Conservation (phyloP, 2,888 invertebrate genomes). For the Hylaea fasciaria region DNA sequence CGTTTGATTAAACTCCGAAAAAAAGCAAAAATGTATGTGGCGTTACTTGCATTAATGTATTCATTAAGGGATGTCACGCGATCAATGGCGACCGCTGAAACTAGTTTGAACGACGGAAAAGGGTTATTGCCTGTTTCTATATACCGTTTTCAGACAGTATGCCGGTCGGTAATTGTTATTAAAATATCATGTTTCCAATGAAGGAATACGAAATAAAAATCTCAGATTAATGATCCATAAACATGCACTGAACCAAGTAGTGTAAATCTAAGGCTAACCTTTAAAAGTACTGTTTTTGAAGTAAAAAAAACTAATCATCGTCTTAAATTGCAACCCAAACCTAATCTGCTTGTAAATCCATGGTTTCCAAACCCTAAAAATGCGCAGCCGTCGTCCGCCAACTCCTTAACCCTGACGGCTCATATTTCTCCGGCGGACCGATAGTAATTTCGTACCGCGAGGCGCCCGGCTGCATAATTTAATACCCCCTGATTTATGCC, state of each 20-base stretch:
- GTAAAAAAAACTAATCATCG: not conserved
- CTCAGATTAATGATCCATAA: no score
- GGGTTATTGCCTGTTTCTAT: no score
- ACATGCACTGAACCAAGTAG: not conserved
- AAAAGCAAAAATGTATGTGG: slow-evolving; percentile 55
- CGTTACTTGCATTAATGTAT: slow-evolving; percentile 63
- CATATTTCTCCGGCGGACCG: slow-evolving; percentile 40
- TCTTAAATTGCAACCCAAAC: slow-evolving; percentile 7
- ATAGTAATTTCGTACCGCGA: slow-evolving; percentile 55
- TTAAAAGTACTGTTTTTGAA: no score
- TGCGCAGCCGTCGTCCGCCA: slow-evolving; percentile 14
- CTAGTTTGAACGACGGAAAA: no score
- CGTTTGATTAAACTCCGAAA: slow-evolving; percentile 60
- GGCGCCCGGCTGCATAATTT: slow-evolving; percentile 60
- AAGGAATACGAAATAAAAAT: no score
- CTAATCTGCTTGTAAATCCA: slow-evolving; percentile 25
- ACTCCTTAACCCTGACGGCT: slow-evolving; percentile 30
- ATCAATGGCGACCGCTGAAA: slow-evolving; percentile 25
- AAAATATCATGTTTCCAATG: no score
- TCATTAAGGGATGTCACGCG: slow-evolving; percentile 69
- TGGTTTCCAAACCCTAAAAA: slow-evolving; percentile 25
- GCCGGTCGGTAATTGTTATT: no score
- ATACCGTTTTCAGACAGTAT: no score
- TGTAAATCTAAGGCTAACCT: no score
- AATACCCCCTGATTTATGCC: slow-evolving; percentile 64